Percentiles rank a stretch among this genome's conserved stretches.
These are phyloP conservation scores for Microcebus lehilahytsara DNA, from an alignment of 2,113 vertebrate genomes.

Conservation along the genomic window DNA sequence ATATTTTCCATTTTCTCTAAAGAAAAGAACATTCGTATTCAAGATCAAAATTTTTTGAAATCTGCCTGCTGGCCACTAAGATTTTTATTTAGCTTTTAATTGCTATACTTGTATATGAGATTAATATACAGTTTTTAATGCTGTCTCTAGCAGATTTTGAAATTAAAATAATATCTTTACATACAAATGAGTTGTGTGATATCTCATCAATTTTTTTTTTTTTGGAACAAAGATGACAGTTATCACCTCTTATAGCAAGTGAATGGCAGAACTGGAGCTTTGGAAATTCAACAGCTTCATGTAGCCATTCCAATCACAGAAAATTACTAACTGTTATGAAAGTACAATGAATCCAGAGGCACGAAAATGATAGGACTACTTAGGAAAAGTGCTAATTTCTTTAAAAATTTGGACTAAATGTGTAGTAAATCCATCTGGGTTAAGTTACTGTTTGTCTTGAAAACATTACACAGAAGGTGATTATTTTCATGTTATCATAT, in stretches of 20 bases:
- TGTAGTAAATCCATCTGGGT: neutral
- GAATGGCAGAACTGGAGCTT: neutral
- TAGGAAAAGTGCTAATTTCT: neutral
- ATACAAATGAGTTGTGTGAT: neutral
- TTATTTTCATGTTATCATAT: neutral
- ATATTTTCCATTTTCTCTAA: neutral
- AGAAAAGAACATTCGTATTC: neutral
- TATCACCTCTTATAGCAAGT: neutral
- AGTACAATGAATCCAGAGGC: neutral
- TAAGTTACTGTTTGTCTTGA: neutral
- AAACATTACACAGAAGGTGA: neutral
- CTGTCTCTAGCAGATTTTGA: neutral
- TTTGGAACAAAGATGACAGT: neutral
- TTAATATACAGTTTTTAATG: neutral
- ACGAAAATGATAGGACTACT: neutral
- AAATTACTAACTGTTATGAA: neutral
- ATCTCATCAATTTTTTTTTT: slow-evolving; percentile 12
- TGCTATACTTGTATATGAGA: neutral
- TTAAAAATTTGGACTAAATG: neutral
- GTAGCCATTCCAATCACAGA: neutral
- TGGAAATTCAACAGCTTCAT: neutral
- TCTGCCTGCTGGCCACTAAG: neutral
- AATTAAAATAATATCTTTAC: slow-evolving; percentile 12
- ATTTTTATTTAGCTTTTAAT: slow-evolving; percentile 20
- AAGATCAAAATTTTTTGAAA: slow-evolving; percentile 3